Evolutionary conservation across 2,797 vertebrate species (phyloP).

Genomic region (Mus spretus): DNA sequence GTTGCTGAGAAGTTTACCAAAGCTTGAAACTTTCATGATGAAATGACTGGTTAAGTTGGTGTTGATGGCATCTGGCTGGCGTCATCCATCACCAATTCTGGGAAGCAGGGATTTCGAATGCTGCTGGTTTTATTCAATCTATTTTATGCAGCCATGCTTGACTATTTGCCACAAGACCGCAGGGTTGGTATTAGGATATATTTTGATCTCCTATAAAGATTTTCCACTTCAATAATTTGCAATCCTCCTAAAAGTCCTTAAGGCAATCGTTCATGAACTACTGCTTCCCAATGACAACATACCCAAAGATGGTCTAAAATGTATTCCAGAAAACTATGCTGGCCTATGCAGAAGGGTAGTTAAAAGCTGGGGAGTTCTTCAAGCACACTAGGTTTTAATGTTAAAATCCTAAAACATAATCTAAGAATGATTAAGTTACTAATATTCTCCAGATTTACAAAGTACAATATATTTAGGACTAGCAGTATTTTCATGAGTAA

Average conservation of each 20-base stretch:
- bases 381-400: neutral
- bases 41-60: constrained; percentile 81
- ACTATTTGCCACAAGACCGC: constrained; percentile 83
- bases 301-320: constrained; percentile 58
- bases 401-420: neutral
- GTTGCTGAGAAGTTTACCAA: constrained; percentile 75
- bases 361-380: neutral
- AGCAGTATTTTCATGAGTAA: neutral
- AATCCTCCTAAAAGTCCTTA: constrained; percentile 83
- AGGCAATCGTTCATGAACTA: constrained; percentile 80
- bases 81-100: constrained; percentile 78
- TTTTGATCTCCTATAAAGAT: constrained; percentile 80
- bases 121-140: constrained; percentile 82
- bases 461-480: neutral
- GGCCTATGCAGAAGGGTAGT: neutral
- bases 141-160: constrained; percentile 85
- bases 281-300: constrained; percentile 72
- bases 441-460: neutral
- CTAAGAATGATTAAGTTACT: constrained; percentile 1
- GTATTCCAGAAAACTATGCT: constrained; percentile 66
- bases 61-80: constrained; percentile 69
- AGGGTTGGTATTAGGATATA: constrained; percentile 83
- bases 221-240: constrained; percentile 80
- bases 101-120: constrained; percentile 72
- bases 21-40: constrained; percentile 82